Base-by-base conservation (phyloP, 2,888 invertebrate species). In the Invenusta paracnida region DNA sequence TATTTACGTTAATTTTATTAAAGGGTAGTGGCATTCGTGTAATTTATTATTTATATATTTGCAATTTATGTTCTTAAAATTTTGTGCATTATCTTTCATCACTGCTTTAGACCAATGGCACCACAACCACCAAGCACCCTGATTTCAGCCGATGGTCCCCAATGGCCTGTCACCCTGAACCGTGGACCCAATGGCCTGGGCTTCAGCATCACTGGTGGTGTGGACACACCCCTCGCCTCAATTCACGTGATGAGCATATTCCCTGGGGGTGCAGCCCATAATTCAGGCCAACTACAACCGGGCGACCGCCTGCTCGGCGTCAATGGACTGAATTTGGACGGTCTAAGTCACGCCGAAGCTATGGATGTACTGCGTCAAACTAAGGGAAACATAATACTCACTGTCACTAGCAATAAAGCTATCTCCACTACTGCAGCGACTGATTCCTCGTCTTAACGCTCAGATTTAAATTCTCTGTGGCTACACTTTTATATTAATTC, bases 261-360 rank as follows among this genome's bases (percentile, higher is more conserved):
- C 17, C 48, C 48, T 17, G 97, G 97, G 0, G 95, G 97, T 29
- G 94, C 95, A 48, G 97, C 97, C 0, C 93, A 93, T 88, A 91
- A 92, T 17, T 97, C 97, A 91, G 96, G 95, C 0, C 94, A 95
- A 86, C 93, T 99, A 87, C 95, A 95, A 92, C 95, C 95, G 89
- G 98, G 98, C 27, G 98, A 99, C 92, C 94, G 96, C 89, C 94
- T 99, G 83, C 92, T 96, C 5, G 93, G 95, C 30, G 95, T 98
- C 17, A 96, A 97, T 91, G 96, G 95, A 5, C 5, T 17, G 17
- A 11, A 5, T 17, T 48, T 48, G 48, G 48, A 48, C 48, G 48
- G 48, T 48, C 48, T 48, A 5, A 48, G 11, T 48, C 48, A 48
- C 17, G 5, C 48, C 48, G 48, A 48, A 17, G 48, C 48, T 5